Evolutionary conservation across 2,797 vertebrate species (phyloP).

Genomic region (Manis javanica): DNA sequence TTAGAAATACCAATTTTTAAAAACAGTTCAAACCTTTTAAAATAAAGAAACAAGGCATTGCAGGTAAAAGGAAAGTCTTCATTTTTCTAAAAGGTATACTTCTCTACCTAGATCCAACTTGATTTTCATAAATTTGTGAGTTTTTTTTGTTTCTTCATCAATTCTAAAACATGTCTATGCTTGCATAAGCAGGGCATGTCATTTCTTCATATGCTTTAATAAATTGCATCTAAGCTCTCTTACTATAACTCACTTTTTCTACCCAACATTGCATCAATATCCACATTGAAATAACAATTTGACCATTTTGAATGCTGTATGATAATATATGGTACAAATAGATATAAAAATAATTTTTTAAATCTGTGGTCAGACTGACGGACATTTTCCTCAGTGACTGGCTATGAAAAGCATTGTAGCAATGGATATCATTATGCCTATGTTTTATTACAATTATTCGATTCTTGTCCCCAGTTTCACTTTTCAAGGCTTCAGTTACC

Average conservation of each 20-base stretch:
- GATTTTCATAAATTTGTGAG: not conserved
- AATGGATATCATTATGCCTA: not conserved
- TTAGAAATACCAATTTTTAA: not conserved
- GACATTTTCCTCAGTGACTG: not conserved
- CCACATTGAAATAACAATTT: not conserved
- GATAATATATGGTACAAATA: not conserved
- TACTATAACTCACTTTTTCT: not conserved
- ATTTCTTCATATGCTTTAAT: not conserved
- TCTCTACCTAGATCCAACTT: not conserved
- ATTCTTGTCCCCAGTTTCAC: not conserved
- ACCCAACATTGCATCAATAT: not conserved
- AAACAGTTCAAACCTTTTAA: not conserved
- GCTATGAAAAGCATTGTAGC: not conserved
- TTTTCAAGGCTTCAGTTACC: not conserved
- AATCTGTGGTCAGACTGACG: not conserved
- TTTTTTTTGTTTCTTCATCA: not conserved
- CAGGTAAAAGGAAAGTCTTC: not conserved
- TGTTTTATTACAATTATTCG: not conserved
- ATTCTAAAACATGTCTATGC: not conserved
- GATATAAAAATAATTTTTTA: not conserved
- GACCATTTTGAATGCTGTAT: not conserved
- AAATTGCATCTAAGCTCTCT: not conserved
- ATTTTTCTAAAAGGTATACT: too few relatives aligned
- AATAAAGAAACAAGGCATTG: not conserved
- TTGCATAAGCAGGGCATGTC: not conserved